Evolutionary conservation across 2,113 vertebrate species (phyloP).

Genomic region (Smithornis capensis): DNA sequence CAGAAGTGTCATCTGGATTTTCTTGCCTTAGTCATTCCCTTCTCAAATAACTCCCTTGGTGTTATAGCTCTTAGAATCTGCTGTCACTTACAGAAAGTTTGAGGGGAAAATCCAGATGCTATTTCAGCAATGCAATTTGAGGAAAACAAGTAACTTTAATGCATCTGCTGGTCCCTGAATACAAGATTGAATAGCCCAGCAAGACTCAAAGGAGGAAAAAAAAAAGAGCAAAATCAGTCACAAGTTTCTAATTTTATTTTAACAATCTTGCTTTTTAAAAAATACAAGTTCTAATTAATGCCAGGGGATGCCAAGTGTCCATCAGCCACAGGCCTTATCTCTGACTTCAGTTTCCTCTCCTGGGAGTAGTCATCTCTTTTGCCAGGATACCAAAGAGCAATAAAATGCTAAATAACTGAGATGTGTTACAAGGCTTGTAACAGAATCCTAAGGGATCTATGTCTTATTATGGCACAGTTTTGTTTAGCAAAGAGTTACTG

Average conservation of each 20-base stretch:
- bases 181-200: not conserved
- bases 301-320: slow-evolving; percentile 57
- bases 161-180: not conserved
- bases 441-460: not conserved
- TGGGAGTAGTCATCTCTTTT: not conserved
- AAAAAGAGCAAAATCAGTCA: slow-evolving; percentile 44
- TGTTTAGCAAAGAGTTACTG: not conserved
- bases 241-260: slow-evolving; percentile 76
- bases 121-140: not conserved
- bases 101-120: not conserved
- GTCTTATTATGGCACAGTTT: not conserved
- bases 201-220: not conserved
- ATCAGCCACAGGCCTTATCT: not conserved
- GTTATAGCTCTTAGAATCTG: not conserved
- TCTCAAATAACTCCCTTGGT: not conserved
- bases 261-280: slow-evolving; percentile 71
- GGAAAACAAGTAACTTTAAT: not conserved
- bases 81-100: not conserved
- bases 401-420: not conserved
- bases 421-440: not conserved
- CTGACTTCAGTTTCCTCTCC: not conserved
- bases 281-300: slow-evolving; percentile 59
- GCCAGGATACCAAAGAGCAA: not conserved
- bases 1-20: slow-evolving; percentile 35
- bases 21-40: slow-evolving; percentile 16